Conservation (phyloP, 2,797 vertebrate species). For the Etheostoma nigrum region DNA sequence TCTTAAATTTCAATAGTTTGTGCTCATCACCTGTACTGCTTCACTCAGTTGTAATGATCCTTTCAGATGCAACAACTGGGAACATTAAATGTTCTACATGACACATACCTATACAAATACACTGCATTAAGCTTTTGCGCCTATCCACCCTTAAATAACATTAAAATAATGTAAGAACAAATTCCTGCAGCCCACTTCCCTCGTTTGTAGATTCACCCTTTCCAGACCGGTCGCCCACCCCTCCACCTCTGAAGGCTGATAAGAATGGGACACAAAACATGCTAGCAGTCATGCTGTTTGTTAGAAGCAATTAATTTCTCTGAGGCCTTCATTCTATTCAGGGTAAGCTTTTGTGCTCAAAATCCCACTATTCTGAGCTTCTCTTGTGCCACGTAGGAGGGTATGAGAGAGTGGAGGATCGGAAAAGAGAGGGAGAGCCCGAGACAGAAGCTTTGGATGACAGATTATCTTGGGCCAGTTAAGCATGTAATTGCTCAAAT, state of each 20-base stretch:
- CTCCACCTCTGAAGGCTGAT: conserved; percentile 92
- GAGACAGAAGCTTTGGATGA: conserved; percentile 93
- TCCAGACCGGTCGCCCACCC: conserved; percentile 81
- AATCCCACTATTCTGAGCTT: conserved; percentile 98
- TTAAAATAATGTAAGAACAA: conserved; percentile 44
- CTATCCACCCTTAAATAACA: conserved; percentile 37
- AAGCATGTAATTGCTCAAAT: conserved; percentile 99
- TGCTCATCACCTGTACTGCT: not conserved
- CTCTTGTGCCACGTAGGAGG: conserved; percentile 94
- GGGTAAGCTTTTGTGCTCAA: conserved; percentile 96
- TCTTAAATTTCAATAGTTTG: not conserved
- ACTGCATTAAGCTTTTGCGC: conserved; percentile 15
- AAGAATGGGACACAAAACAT: conserved; percentile 96
- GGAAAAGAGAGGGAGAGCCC: conserved; percentile 82
- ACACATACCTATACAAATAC: conserved; percentile 14
- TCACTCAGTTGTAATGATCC: conserved; percentile 1
- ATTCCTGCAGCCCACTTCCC: conserved; percentile 46
- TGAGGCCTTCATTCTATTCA: conserved; percentile 98
- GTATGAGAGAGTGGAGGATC: conserved; percentile 82
- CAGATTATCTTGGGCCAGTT: conserved; percentile 99
- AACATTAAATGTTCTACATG: conserved; percentile 1
- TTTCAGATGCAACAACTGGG: conserved; percentile 24
- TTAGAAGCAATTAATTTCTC: conserved; percentile 99
- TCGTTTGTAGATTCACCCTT: conserved; percentile 71
- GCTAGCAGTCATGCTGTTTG: conserved; percentile 99